A percentile compares a stretch with the other conserved stretches of the same genome.
These are phyloP conservation scores for Galerucella nymphaeae DNA, from an alignment of 2,888 invertebrate species.

Conservation along the genomic window DNA sequence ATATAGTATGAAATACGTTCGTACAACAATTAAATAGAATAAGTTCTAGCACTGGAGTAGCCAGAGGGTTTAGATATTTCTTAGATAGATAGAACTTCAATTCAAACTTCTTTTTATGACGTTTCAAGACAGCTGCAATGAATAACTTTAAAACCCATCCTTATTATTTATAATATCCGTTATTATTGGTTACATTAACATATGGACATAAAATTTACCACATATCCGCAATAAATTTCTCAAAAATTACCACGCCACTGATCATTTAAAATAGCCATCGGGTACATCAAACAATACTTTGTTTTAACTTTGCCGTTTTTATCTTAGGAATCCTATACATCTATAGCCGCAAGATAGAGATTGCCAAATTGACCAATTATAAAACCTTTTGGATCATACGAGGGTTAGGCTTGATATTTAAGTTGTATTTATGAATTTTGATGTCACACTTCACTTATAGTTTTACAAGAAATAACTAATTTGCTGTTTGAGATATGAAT, in stretches of 20 bases:
- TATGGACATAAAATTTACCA: not conserved
- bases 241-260: not conserved
- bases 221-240: not conserved
- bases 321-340: constrained; percentile 2
- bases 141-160: not conserved
- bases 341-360: constrained; percentile 5
- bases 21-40: no score
- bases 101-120: no score
- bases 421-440: no score
- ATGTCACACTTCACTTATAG: no score
- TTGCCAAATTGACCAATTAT: constrained; percentile 21
- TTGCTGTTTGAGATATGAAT: no score
- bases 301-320: not conserved
- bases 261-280: not conserved
- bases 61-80: no score
- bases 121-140: no score
- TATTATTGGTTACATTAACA: not conserved
- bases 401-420: not conserved
- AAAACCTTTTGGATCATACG: not conserved
- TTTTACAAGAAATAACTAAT: no score
- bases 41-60: no score
- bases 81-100: no score
- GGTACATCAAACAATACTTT: not conserved
- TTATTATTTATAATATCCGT: not conserved
- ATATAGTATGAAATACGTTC: no score